phyloP scores from a whole-genome alignment of 2,888 invertebrate species.

The Crepidodera aurea region DNA sequence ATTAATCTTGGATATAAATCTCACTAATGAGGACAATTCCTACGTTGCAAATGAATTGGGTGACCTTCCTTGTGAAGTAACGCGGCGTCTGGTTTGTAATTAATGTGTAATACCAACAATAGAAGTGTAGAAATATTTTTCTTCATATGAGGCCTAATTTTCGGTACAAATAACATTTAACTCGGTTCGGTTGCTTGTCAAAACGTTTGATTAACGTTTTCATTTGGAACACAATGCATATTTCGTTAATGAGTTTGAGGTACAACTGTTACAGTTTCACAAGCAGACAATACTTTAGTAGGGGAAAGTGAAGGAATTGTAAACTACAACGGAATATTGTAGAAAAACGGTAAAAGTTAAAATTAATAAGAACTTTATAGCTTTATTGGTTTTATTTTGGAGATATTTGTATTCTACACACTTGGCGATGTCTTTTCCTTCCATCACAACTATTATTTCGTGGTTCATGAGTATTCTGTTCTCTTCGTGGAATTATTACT shows the following conservation, averaged over 20 bases:
- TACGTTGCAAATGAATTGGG: constrained; percentile 16
- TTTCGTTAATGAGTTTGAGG: not conserved
- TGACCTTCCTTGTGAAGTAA: constrained; percentile 23
- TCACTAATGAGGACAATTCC: constrained; percentile 24
- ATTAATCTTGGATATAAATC: constrained; percentile 7
- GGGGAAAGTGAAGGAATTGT: too few species aligned
- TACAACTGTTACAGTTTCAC: not conserved
- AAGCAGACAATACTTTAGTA: too few species aligned
- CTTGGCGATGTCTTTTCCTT: too few species aligned
- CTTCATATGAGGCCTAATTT: constrained; percentile 7
- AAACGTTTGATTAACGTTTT: not conserved
- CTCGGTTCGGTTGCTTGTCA: not conserved
- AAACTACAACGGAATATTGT: too few species aligned
- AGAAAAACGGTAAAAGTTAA: too few species aligned
- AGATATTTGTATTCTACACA: too few species aligned
- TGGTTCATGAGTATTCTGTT: too few species aligned
- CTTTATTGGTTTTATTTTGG: too few species aligned
- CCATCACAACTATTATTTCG: too few species aligned
- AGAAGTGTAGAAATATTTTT: constrained; percentile 9
- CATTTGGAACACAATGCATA: not conserved
- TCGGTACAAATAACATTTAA: not conserved
- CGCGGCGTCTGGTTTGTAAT: constrained; percentile 7
- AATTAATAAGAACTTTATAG: too few species aligned
- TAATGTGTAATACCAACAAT: constrained; percentile 22
- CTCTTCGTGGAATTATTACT: too few species aligned